Percentiles rank a stretch among this genome's conserved stretches.
Evolutionary conservation across 2,888 invertebrate genomes (phyloP).

Genomic region (Clostera curtula): DNA sequence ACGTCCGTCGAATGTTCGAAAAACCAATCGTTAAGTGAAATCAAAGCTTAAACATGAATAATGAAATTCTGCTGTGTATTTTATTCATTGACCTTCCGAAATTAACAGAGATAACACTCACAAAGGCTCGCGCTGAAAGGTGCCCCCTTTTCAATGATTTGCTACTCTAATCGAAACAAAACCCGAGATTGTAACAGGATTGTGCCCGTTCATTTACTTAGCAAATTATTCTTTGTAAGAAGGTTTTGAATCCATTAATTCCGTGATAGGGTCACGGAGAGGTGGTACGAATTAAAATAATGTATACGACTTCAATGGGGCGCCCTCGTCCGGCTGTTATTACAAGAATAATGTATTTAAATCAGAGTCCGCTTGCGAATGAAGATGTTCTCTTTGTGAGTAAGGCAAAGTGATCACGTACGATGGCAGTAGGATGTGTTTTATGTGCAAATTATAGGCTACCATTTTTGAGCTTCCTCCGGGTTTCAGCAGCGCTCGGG

Average conservation of each 20-base stretch:
- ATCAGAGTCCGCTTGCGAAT: conserved; percentile 70
- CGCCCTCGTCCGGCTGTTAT: conserved; percentile 69
- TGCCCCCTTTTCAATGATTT: conserved; percentile 55
- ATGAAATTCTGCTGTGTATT: conserved; percentile 54
- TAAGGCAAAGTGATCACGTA: conserved; percentile 69
- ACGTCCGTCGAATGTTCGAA: conserved; percentile 9
- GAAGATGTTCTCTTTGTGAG: conserved; percentile 68
- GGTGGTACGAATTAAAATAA: conserved; percentile 74
- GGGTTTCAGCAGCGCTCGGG: conserved; percentile 37
- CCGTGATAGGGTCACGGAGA: conserved; percentile 71
- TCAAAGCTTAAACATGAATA: conserved; percentile 50
- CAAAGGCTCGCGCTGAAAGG: conserved; percentile 59
- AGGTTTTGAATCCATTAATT: conserved; percentile 74
- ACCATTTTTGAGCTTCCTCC: conserved; percentile 65
- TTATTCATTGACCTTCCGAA: conserved; percentile 65
- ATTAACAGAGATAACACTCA: conserved; percentile 65
- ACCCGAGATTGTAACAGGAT: conserved; percentile 66
- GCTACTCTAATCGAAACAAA: conserved; percentile 71
- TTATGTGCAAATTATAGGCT: conserved; percentile 74
- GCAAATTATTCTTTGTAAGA: conserved; percentile 75
- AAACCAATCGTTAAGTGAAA: conserved; percentile 34
- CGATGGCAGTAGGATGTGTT: conserved; percentile 69
- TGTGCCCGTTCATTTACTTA: conserved; percentile 73
- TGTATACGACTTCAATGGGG: conserved; percentile 70
- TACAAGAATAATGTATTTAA: conserved; percentile 74